Evolutionary conservation across 1,140 invertebrate genomes (phyloP).

Genomic region (Physella acuta): DNA sequence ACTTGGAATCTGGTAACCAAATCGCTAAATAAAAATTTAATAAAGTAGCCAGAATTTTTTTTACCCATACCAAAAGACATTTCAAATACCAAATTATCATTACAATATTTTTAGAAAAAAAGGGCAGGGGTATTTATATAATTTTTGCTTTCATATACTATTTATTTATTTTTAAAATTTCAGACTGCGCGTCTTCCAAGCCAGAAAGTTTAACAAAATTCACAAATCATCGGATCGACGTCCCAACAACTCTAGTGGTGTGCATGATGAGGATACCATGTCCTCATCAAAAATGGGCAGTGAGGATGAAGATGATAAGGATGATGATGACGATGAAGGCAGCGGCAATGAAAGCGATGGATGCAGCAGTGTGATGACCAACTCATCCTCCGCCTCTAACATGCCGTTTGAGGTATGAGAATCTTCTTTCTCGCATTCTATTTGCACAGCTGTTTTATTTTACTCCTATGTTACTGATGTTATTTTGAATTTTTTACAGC

Average conservation of each 20-base stretch:
- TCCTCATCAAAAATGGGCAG: slow-evolving; percentile 21
- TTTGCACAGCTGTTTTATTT: neutral
- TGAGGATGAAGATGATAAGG: slow-evolving; percentile 22
- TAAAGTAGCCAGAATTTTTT: no score
- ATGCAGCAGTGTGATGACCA: slow-evolving; percentile 15
- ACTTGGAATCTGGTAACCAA: no score
- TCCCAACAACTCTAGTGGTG: slow-evolving; percentile 27
- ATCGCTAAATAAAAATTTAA: no score
- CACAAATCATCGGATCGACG: slow-evolving; percentile 18
- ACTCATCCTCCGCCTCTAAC: slow-evolving; percentile 11
- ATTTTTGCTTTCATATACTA: slow-evolving; percentile 1
- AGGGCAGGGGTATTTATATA: no score
- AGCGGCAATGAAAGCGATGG: slow-evolving; percentile 27
- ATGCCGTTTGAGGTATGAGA: slow-evolving; percentile 21
- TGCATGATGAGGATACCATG: slow-evolving; percentile 21
- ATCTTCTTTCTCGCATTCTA: neutral
- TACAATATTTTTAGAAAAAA: no score
- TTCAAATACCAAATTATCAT: no score
- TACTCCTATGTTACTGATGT: neutral
- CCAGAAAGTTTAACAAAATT: slow-evolving; percentile 65
- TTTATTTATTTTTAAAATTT: slow-evolving; percentile 19
- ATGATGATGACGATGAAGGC: slow-evolving; percentile 25
- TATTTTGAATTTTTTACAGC: slow-evolving; percentile 24
- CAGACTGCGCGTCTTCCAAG: slow-evolving; percentile 74
- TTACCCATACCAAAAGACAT: no score